Conservation (phyloP, 2,888 invertebrate genomes). For the Drosophila multiciliata region DNA sequence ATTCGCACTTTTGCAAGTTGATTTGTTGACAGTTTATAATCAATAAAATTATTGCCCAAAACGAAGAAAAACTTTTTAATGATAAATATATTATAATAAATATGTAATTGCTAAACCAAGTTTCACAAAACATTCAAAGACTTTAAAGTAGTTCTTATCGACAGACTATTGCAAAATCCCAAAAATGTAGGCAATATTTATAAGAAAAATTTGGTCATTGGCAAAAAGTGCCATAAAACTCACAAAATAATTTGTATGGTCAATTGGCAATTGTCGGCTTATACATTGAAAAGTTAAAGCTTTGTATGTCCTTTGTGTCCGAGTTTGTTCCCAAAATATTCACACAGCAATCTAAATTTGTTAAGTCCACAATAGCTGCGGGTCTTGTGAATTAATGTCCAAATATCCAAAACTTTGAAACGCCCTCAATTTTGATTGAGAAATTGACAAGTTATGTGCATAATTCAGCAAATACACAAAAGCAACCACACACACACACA, state of each 20-base stretch:
- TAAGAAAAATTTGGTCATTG: background rate
- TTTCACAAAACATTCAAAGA: background rate
- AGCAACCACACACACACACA: background rate
- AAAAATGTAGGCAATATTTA: background rate
- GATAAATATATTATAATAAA: too few species aligned
- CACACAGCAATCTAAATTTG: background rate
- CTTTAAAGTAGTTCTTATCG: background rate
- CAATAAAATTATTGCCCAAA: background rate
- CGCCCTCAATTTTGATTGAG: conserved; percentile 35
- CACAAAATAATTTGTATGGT: background rate
- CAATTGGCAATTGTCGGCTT: conserved; percentile 5
- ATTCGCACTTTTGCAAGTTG: background rate
- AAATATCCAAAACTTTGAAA: conserved; percentile 39
- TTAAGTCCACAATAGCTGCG: conserved; percentile 10
- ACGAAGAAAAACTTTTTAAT: too few species aligned
- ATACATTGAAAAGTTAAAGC: conserved; percentile 16
- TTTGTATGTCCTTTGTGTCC: background rate
- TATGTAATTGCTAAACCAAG: too few species aligned
- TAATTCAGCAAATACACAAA: conserved; percentile 22
- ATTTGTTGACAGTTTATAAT: background rate
- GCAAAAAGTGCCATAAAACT: background rate
- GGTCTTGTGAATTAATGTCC: conserved; percentile 30
- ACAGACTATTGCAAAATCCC: background rate
- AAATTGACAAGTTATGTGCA: conserved; percentile 30
- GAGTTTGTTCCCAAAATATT: conserved; percentile 3